Evolutionary conservation across 2,113 vertebrate species (phyloP), one percentile per base, ranked within the genome.

Genomic region (Aramus guarauna): DNA sequence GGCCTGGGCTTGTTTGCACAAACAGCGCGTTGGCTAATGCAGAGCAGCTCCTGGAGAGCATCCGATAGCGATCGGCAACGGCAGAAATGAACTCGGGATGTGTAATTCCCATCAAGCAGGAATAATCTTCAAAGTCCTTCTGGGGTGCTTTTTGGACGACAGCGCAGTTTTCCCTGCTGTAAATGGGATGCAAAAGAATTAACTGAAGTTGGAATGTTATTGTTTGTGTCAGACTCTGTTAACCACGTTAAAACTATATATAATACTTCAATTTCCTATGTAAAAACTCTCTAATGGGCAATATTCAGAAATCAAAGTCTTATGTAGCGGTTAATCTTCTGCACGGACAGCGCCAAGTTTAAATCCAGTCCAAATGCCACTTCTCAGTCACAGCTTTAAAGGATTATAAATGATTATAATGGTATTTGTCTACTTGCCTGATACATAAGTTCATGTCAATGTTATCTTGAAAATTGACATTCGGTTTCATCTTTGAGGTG

Each of bases 311-410:
- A 96, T 94, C 93, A 93, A 93, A 98, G 97, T 96, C 91, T 94
- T n/a, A 17, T 89, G 96, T 74, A 97, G 91, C 22, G 34, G 92
- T 97, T 98, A 97, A 97, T 98, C 96, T 98, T 92, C 97, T 60
- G 85, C 93, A 94, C 56, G 94, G 97, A 94, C 98, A 98, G 97
- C 60, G 98, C 97, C 98, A 98, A 98, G 97, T 98, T 98, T 98
- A 98, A 98, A 98, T 98, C 97, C 97, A 98, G 96, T 96, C 98
- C 98, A 98, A 98, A 98, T 97, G 98, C 97, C 97, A 97, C 97
- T 97, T 98, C 97, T 98, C 98, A 98, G 95, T 98, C 98, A 98
- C 98, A 98, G 98, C 98, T 98, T 98, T 98, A 98, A 94, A 97
- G 98, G 98, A 98, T 98, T 98, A 98, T 94, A 91, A 68, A 82